Evolutionary conservation across 2,113 vertebrate genomes (phyloP).

Genomic region (Solenodon paradoxus): DNA sequence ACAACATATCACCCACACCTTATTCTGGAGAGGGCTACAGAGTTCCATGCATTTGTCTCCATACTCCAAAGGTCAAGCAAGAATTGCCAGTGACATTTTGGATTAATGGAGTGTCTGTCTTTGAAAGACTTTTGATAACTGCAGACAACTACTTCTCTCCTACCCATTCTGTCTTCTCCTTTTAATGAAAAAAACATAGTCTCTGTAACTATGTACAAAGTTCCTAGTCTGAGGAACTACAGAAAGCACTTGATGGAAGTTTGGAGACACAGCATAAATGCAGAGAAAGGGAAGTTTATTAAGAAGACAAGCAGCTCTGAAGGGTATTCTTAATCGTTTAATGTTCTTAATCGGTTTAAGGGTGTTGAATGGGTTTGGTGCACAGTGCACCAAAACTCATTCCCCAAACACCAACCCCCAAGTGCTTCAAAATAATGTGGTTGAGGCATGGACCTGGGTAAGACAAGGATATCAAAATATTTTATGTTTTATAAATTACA

Average conservation of each 20-base stretch:
- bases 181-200: neutral
- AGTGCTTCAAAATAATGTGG: neutral
- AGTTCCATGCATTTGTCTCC: neutral
- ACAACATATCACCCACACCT: neutral
- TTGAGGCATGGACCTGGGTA: no score
- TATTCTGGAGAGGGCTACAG: neutral
- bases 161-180: neutral
- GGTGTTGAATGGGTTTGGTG: accelerated
- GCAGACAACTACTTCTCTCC: conserved; percentile 4
- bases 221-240: neutral
- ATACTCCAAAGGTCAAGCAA: neutral
- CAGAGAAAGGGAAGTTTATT: neutral
- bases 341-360: no score
- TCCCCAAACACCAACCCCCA: neutral
- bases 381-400: neutral
- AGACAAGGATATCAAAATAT: no score
- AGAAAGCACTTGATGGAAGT: neutral
- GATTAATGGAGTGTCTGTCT: neutral
- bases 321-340: neutral
- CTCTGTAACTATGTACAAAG: neutral
- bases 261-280: neutral
- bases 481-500: no score
- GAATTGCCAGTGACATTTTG: neutral
- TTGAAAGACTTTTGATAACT: neutral
- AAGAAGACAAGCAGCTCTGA: neutral